Evolutionary conservation across 2,797 vertebrate species (phyloP), one percentile per base, ranked within the genome.

Genomic region (Neosilurus mollespiculum): DNA sequence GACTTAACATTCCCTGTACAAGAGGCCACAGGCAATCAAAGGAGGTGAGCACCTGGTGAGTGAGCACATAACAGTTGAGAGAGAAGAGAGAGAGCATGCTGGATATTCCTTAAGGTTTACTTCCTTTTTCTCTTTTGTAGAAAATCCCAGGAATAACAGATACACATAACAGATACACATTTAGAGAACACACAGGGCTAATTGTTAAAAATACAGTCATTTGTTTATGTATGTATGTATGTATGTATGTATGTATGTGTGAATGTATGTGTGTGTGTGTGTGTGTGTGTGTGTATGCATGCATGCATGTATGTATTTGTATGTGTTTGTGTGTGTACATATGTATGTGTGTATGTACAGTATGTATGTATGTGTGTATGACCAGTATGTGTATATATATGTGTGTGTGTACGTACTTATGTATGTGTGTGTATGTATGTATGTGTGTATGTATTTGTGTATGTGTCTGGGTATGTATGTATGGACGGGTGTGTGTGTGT

Each of bases 1-100:
- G 94, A 95, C 94, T 95, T 95, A 95, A 95, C 94, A 95, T 95
- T 94, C 93, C 91, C 93, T 93, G 93, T 94, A 94, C 94, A 95
- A 94, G 94, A 94, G 94, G 94, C 94, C 94, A 94, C 91, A 93
- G 93, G 93, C 94, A 94, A 95, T 95, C 94, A 94, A 93, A 93
- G 91, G 91, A 94, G 94, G 94, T 94, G 93, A 95, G 93, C 94
- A 94, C 94, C 94, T 94, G 92, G 93, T 92, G 92, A 87, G 80
- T 15, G 71, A 84, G 61, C 83, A 16, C 80, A 59, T 62, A 82
- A 53, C 82, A 59, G 79, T 76, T 58, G 30, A 69, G 67, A 83
- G 65, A 82, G 70, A 76, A 67, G 53, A 54, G 84, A 81, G 81
- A 84, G 86, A 2, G 72, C 66, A 71, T 37, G 9, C 53, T 2